Evolutionary conservation across 2,797 vertebrate genomes (phyloP), one percentile per base, ranked within the genome.

Genomic region (Aselliscus stoliczkanus): DNA sequence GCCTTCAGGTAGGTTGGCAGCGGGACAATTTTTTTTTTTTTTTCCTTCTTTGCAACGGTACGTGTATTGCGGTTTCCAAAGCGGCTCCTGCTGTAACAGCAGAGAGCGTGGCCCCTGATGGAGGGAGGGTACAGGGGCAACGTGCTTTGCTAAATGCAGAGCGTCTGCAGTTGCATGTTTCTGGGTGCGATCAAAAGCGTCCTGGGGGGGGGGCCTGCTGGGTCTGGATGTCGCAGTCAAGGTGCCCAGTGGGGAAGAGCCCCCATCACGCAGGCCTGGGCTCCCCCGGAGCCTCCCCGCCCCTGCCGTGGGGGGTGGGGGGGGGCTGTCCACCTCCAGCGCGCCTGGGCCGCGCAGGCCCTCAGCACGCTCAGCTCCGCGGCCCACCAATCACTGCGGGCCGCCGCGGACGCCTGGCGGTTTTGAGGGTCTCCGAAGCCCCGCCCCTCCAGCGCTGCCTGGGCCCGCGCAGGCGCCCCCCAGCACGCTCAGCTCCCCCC

Each of bases 1-100:
- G 97, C 94, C 96, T 95, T 90, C 96, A 96, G 97, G 97, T 95
- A 95, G 90, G 95, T 92, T 97, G 97, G 97, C 96, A 95, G 76
- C 13, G 20, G 67, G 56, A 85, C 96, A 96, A 52, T 4, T 7
- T 50, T 82, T 92, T 96, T 90, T 64, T 91, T 54, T 83, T 81
- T 92, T 84, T 65, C 70, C 76, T 93, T 85, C 52, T 56, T 89
- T 91, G 91, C 97, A 93, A 62, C 89, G 60, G 97, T 88, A 92
- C 88, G 81, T 89, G 56, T 39, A 58, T 54, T 77, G 92, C 90
- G 47, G 82, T 94, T 95, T 84, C 82, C 79, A 83, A 65, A 72
- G 14, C 42, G 83, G 42, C 72, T 90, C 37, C 77, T 87, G 62
- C 95, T 42, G n/a, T 18, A 47, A 47, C 50, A 0, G 79, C 91